Evolutionary conservation across 2,797 vertebrate genomes (phyloP).

Genomic region (Alectoris magna): DNA sequence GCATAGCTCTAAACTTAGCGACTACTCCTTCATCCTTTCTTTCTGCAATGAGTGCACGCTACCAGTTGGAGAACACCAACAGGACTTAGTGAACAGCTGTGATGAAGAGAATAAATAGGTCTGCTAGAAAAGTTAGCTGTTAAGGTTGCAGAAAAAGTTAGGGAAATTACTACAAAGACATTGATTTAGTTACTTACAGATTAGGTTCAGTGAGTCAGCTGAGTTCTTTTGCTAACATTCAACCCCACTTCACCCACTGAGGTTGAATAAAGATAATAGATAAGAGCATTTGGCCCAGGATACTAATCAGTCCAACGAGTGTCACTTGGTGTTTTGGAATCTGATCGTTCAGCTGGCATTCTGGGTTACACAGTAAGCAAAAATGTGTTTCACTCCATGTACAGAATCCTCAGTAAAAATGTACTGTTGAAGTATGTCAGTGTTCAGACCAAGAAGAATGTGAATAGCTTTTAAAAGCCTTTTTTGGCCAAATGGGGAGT

Average conservation of each 20-base stretch:
- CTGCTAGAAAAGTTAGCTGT: background rate
- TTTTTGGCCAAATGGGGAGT: background rate
- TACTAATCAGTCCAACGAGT: background rate
- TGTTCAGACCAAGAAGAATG: background rate
- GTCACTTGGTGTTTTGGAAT: background rate
- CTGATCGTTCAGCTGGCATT: background rate
- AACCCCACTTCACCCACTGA: background rate
- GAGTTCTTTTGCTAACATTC: background rate
- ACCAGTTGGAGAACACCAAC: background rate
- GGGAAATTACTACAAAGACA: background rate
- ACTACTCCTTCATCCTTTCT: background rate
- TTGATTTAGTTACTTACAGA: background rate
- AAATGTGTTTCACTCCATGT: background rate
- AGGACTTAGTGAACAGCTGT: background rate
- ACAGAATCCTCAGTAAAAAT: background rate
- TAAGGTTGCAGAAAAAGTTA: fast-evolving
- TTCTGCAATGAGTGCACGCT: background rate
- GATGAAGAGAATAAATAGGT: background rate
- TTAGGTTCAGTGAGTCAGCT: background rate
- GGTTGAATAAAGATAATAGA: background rate
- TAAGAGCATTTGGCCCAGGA: background rate
- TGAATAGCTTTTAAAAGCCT: background rate
- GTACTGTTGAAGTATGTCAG: background rate
- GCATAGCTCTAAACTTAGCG: background rate
- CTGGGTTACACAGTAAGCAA: background rate